phyloP scores from a whole-genome alignment of 2,888 invertebrate species.

The Tenthredo amoena region DNA sequence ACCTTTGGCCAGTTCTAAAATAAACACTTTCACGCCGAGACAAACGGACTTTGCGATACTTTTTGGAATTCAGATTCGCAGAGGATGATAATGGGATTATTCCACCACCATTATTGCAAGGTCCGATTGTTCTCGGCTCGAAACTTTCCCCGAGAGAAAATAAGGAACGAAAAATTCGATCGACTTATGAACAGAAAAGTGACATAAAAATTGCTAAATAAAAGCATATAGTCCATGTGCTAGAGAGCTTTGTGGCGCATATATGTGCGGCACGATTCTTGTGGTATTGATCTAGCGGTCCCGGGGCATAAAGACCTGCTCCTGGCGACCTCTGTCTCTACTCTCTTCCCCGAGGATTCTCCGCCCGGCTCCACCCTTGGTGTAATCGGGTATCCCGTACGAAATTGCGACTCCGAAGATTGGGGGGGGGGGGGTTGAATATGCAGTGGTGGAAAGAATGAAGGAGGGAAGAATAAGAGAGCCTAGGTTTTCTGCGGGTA shows the following conservation, averaged over 20 bases:
- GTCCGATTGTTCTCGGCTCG: background rate
- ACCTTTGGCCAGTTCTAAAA: background rate
- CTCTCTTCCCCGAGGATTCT: slow-evolving; percentile 22
- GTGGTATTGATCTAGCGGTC: slow-evolving; percentile 44
- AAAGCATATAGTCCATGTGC: slow-evolving; percentile 3
- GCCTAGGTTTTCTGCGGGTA: background rate
- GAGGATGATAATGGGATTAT: background rate
- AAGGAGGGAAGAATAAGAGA: background rate
- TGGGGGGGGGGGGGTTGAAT: background rate
- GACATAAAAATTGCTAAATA: background rate
- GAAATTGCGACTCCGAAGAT: background rate
- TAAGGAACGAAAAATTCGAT: background rate
- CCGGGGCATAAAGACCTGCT: slow-evolving; percentile 41
- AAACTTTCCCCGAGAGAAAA: background rate
- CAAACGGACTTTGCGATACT: background rate
- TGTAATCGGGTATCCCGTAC: background rate
- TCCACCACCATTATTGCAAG: background rate
- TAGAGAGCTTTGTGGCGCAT: slow-evolving; percentile 14
- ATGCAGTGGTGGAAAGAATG: background rate
- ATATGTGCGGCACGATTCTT: slow-evolving; percentile 29
- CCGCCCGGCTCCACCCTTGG: background rate
- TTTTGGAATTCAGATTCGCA: background rate
- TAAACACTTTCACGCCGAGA: background rate
- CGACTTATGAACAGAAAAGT: background rate
- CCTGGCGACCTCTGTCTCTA: slow-evolving; percentile 41